Conservation (phyloP, 2,113 vertebrate genomes). For the Butorides virescens region DNA sequence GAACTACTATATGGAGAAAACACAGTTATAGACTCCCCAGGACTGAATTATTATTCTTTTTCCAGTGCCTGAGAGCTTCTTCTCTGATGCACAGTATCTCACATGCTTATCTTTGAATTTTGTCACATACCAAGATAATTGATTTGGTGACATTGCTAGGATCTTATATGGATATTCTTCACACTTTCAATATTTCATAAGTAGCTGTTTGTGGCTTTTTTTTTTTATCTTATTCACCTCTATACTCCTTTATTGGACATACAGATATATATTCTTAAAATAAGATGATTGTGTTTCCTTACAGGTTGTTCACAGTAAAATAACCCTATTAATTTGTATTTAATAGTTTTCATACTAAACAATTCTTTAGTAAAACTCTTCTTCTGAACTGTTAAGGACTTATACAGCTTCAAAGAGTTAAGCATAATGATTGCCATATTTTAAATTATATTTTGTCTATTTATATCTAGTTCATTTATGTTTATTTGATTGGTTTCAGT, state of each 20-base stretch:
- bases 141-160: not conserved
- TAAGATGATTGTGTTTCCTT: not conserved
- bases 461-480: not conserved
- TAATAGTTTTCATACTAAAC: not conserved
- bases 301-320: not conserved
- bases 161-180: not conserved
- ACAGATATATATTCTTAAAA: not conserved
- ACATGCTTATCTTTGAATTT: not conserved
- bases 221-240: not conserved
- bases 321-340: not conserved
- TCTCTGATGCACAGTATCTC: not conserved
- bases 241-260: not conserved
- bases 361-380: not conserved
- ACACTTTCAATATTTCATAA: not conserved
- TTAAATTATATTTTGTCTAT: not conserved
- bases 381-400: not conserved
- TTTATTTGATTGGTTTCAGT: not conserved
- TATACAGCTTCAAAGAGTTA: not conserved
- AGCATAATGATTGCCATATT: not conserved
- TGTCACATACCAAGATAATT: not conserved
- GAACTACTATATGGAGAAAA: not conserved
- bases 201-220: not conserved
- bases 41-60: not conserved
- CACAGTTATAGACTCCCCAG: not conserved
- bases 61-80: not conserved